These are phyloP conservation scores for Drosophila cyrtoloma DNA, from an alignment of 2,888 invertebrate species.

Conservation along the genomic window DNA sequence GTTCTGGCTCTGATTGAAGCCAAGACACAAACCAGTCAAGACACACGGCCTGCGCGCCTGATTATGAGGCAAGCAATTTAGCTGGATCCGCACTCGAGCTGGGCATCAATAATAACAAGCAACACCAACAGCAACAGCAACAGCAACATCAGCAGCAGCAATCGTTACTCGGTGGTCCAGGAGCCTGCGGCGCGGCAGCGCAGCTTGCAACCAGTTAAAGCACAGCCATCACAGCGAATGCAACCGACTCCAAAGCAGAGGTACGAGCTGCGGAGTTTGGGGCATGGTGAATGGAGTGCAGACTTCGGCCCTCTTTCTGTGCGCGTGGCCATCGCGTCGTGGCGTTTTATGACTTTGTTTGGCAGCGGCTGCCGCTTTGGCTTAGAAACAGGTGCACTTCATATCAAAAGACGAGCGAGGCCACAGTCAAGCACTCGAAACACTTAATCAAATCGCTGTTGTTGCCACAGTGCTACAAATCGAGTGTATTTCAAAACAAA, in stretches of 20 bases:
- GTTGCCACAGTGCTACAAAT: constrained; percentile 41
- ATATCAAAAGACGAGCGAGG: constrained; percentile 65
- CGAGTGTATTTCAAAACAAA: background rate
- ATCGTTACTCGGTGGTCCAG: constrained; percentile 29
- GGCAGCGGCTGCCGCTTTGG: constrained; percentile 61
- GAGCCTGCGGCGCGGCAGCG: constrained; percentile 44
- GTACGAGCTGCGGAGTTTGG: background rate
- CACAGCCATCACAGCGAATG: constrained; percentile 22
- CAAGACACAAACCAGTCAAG: constrained; percentile 55
- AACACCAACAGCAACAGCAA: constrained; percentile 38
- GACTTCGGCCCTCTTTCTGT: constrained; percentile 46
- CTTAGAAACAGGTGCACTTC: constrained; percentile 79
- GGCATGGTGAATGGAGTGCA: background rate
- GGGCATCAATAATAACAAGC: constrained; percentile 51
- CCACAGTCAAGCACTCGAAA: constrained; percentile 63
- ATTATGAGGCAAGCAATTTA: constrained; percentile 68
- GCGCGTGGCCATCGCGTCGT: constrained; percentile 71
- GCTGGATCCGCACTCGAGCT: constrained; percentile 34
- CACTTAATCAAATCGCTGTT: constrained; percentile 65
- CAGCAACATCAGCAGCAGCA: constrained; percentile 64
- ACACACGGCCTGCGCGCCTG: constrained; percentile 42
- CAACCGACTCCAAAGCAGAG: background rate
- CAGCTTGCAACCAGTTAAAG: constrained; percentile 72
- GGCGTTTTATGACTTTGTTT: constrained; percentile 81
- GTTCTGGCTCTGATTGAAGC: constrained; percentile 53